phyloP scores from a whole-genome alignment of 2,113 vertebrate genomes.

The Rhinolophus sinicus region DNA sequence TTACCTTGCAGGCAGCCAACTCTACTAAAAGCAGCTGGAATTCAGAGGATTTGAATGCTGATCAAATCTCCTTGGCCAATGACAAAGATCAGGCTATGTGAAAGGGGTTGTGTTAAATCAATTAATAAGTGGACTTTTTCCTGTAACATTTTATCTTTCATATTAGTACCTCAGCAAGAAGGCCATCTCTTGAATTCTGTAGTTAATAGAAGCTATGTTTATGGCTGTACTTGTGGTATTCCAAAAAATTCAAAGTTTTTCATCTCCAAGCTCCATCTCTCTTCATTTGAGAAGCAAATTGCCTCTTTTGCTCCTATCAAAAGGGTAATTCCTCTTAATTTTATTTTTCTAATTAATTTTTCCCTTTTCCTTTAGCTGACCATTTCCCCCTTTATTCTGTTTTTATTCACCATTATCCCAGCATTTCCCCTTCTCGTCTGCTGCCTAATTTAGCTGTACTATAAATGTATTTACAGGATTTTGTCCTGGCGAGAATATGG shows the following conservation, averaged over 20 bases:
- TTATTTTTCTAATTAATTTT: not conserved
- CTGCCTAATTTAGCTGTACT: not conserved
- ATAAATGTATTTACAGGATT: not conserved
- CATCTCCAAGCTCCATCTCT: not conserved
- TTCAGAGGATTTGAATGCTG: not conserved
- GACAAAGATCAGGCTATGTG: not conserved
- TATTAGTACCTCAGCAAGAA: not conserved
- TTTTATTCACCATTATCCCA: not conserved
- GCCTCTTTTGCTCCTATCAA: not conserved
- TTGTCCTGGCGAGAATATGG: not conserved
- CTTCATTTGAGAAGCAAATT: not conserved
- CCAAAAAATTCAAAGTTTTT: not conserved
- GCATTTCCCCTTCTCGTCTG: not conserved
- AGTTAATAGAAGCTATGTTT: not conserved
- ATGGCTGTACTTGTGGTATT: not conserved
- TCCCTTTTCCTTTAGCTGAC: not conserved
- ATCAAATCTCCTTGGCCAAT: not conserved
- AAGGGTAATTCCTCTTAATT: not conserved
- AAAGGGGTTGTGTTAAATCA: not conserved
- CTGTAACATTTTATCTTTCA: slow-evolving; percentile 25
- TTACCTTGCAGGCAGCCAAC: not conserved
- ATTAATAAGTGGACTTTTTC: not conserved
- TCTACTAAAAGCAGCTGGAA: not conserved
- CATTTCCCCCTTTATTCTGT: not conserved
- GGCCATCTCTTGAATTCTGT: not conserved